Percentiles rank a stretch among this genome's conserved stretches.
phyloP scores from a whole-genome alignment of 2,888 invertebrate genomes.

The Cenopis cana region DNA sequence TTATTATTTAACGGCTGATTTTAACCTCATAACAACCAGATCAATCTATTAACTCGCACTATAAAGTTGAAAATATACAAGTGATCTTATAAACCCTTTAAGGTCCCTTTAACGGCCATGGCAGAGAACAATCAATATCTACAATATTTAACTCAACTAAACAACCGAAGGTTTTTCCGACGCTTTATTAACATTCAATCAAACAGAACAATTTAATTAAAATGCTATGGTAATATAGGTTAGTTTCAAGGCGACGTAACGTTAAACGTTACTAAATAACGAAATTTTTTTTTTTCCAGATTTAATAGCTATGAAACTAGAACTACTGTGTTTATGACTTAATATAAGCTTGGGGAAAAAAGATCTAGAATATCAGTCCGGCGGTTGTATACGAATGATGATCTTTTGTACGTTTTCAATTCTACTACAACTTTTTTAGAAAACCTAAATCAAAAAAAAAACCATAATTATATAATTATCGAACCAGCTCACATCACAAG shows the following conservation, averaged over 20 bases:
- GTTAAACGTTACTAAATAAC: not conserved
- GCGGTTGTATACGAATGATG: too few relatives aligned
- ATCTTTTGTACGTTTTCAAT: too few relatives aligned
- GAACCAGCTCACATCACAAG: too few relatives aligned
- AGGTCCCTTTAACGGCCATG: conserved; percentile 33
- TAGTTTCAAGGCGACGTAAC: conserved; percentile 7
- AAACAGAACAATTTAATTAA: conserved; percentile 20
- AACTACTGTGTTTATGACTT: too few relatives aligned
- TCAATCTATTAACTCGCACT: not conserved
- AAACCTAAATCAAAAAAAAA: too few relatives aligned
- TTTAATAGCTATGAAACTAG: too few relatives aligned
- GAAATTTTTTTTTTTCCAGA: not conserved
- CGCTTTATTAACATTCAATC: conserved; percentile 19
- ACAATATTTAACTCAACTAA: conserved; percentile 23
- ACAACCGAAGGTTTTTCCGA: conserved; percentile 34
- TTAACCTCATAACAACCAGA: not conserved
- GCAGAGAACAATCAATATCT: conserved; percentile 24
- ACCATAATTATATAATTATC: too few relatives aligned
- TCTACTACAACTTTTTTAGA: too few relatives aligned
- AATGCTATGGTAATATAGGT: conserved; percentile 3
- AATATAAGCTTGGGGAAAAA: too few relatives aligned
- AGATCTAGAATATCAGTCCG: too few relatives aligned
- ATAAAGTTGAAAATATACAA: not conserved
- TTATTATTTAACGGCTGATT: too few relatives aligned
- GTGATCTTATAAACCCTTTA: conserved; percentile 26